Conservation (phyloP, 2,113 vertebrate genomes). For the Vulpes vulpes region DNA sequence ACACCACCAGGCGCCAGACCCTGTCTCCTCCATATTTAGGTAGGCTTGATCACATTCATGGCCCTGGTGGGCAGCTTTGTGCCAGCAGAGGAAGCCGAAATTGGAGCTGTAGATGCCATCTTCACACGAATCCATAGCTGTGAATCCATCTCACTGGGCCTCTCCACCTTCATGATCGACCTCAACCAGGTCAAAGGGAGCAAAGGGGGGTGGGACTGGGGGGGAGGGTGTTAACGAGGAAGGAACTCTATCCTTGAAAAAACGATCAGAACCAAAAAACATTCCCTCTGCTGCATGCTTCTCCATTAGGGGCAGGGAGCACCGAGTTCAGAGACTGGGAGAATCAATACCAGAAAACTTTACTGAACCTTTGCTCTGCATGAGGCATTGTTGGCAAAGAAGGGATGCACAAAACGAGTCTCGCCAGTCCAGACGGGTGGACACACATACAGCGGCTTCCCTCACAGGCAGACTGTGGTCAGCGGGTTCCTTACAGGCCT, state of each 20-base stretch:
- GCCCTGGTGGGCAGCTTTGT: constrained; percentile 97
- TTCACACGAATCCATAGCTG: constrained; percentile 97
- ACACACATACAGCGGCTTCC: background rate
- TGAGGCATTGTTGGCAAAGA: background rate
- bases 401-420: background rate
- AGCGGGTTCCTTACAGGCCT: background rate
- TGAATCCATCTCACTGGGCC: constrained; percentile 96
- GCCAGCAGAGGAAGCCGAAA: constrained; percentile 95
- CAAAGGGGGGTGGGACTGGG: background rate
- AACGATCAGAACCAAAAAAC: background rate
- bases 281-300: background rate
- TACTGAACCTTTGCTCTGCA: background rate
- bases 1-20: background rate
- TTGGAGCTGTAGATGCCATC: constrained; percentile 95
- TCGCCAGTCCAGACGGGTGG: background rate
- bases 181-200: constrained; percentile 91
- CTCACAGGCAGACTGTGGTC: background rate
- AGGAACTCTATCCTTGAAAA: background rate
- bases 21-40: constrained; percentile 83
- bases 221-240: background rate
- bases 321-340: background rate
- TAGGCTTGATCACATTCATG: constrained; percentile 98
- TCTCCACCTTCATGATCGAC: constrained; percentile 98
- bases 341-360: background rate
- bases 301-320: background rate